Conservation (phyloP, 2,113 vertebrate genomes). For the Tyrannus savana region DNA sequence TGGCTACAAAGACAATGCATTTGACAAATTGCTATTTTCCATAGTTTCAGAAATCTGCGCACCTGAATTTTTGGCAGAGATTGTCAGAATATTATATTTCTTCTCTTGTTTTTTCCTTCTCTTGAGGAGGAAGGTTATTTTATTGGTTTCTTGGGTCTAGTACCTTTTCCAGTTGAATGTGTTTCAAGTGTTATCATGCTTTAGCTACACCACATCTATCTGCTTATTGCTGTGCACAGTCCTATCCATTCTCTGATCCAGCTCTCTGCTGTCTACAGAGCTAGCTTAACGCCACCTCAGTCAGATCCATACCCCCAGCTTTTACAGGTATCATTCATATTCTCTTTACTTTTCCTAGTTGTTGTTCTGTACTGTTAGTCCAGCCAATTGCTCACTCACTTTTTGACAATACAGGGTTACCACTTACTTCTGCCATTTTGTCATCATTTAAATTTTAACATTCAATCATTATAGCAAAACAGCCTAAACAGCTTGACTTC, state of each 20-base stretch:
- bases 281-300: not conserved
- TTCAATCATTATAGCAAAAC: not conserved
- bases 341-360: not conserved
- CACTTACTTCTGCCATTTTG: not conserved
- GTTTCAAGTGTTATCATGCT: not conserved
- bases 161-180: not conserved
- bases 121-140: not conserved
- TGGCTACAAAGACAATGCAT: not conserved
- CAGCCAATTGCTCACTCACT: not conserved
- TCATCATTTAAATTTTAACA: not conserved
- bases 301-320: not conserved
- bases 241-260: not conserved
- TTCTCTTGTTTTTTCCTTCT: not conserved
- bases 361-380: not conserved
- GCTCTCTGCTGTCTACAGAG: not conserved
- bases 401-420: not conserved
- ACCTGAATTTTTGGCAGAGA: not conserved
- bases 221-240: not conserved
- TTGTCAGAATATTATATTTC: not conserved
- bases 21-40: not conserved
- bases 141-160: not conserved
- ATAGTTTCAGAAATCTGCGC: not conserved
- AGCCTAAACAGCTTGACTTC: not conserved
- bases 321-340: accelerated
- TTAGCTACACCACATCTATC: not conserved